Evolutionary conservation across 2,888 invertebrate species (phyloP), one percentile per base, ranked within the genome.

Genomic region (Mimas tiliae): DNA sequence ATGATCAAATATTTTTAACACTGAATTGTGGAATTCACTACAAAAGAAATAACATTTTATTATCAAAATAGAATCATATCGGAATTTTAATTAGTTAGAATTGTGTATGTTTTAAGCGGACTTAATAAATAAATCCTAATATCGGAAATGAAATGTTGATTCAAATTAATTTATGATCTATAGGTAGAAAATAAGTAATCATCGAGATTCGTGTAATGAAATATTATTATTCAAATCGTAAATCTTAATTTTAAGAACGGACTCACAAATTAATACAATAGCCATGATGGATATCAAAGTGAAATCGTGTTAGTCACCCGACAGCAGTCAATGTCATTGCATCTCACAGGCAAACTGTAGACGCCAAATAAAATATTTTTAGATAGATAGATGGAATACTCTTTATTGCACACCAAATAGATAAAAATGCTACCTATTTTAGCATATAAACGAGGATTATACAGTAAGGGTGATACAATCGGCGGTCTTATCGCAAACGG

Each of bases 231-330:
- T 55, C 55, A 55, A 55, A 55, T 55, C 16, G 11, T 16, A 55
- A 55, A 55, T 55, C 11, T 55, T 34, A 34, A 55, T 55, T 55
- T 55, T 16, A 55, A 9, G 38, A 55, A 55, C 9, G 16, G 11
- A 38, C 34, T 55, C 8, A n/a, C n/a, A n/a, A 19, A 55, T 55
- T 55, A 16, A 16, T 34, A 55, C 55, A 55, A 55, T 38, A 34
- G 55, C 34, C n/a, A 9, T 27, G 16, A 38, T 6, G 16, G 3
- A 38, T n/a, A 38, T 38, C 55, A 16, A 16, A 55, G 55, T 55
- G 55, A 55, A 55, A 55, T 55, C 55, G 55, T 16, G 55, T 55
- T 55, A 55, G 55, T 55, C 55, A 55, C 38, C 19, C 38, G 38
- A 55, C n/a, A 34, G n/a, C 16, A 34, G 38, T 16, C 55, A 55